Evolutionary conservation across 2,888 invertebrate species (phyloP), one percentile per base, ranked within the genome.

Genomic region (Ellobium chinense): DNA sequence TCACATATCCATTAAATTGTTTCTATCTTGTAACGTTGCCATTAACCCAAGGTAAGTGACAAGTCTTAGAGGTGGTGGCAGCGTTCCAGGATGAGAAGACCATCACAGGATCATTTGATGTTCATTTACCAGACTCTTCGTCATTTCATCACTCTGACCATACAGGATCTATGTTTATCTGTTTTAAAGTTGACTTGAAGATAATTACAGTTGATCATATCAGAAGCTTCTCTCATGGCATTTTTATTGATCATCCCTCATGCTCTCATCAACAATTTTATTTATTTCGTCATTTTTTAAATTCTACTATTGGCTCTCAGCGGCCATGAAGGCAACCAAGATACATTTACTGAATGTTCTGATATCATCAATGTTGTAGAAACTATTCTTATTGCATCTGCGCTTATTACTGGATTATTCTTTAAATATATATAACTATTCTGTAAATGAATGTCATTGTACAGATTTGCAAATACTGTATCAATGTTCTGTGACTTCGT

Each of bases 361-460:
- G 72, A 37, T 72, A 36, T 72, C 58, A 24, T 60, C 36, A 27
- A 18, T 60, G 36, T 72, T 72, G 60, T 60, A 37, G 36, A 58
- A 72, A 58, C 24, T 72, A 46, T 60, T 34, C 72, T 60, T n/a
- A 60, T 58, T 72, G 29, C 12, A 5, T 24, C 21, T 69, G 58
- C 36, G 34, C 31, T 70, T 58, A 56, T 46, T 46, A 46, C 46
- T 46, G 18, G 46, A 46, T 46, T 46, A 12, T 46, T 46, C 18
- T n/a, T 72, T 24, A 21, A 2, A n/a, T 36, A 7, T 12, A 14
- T 36, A 24, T 72, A 37, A 65, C n/a, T 39, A 21, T 63, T 56
- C 46, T 56, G 29, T 31, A 66, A 65, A 76, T 76, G 36, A 76
- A 54, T 76, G 31, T 31, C 65, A 29, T 7, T 76, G 76, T 76